Base-by-base conservation (phyloP, 1,140 invertebrate species). In the Meloidogyne hapla region DNA sequence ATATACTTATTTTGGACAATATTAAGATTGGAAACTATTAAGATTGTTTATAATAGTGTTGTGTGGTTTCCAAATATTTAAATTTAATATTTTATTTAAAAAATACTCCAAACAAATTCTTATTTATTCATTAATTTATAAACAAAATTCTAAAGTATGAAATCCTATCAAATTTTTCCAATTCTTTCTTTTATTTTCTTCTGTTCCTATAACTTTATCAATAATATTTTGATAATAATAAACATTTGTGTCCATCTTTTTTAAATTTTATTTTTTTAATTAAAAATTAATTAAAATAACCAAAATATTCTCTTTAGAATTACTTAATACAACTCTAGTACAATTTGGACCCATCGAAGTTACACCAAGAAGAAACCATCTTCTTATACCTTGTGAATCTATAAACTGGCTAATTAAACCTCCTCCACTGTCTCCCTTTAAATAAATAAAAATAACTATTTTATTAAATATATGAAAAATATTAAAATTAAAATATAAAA, bases 401-500 rank as follows among this genome's bases (percentile, higher is more conserved):
- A 12, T 33, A 70, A 70, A 70, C 26, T 70, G 45, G 38, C 69
- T 61, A 45, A 40, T 18, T 28, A 70, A 23, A 26, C 69, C 69
- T 25, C 69, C 69, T 28, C 69, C 69, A n/a, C 69, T 70, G n/a
- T 70, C 69, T 18, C 69, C 69, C 69, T 70, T 45, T 56, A n/a
- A 38, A 69, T 15, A n/a, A 42, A 6, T 18, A 48, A 18, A 48
- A 18, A n/a, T 56, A 56, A 56, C 1, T 56, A 56, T n/a, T 5
- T 48, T n/a, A 0, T 48, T 18, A 42, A 42, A 10, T 42, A 13
- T 42, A 6, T 33, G 1, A 33, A 42, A 42, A 42, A 42, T 42
- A n/a, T n/a, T n/a, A n/a, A n/a, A n/a, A n/a, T n/a, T n/a, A n/a
- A n/a, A n/a, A n/a, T n/a, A n/a, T n/a, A n/a, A n/a, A n/a, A n/a